Evolutionary conservation across 2,888 invertebrate species (phyloP), one percentile per base, ranked within the genome.

Genomic region (Ferrisia virgata): DNA sequence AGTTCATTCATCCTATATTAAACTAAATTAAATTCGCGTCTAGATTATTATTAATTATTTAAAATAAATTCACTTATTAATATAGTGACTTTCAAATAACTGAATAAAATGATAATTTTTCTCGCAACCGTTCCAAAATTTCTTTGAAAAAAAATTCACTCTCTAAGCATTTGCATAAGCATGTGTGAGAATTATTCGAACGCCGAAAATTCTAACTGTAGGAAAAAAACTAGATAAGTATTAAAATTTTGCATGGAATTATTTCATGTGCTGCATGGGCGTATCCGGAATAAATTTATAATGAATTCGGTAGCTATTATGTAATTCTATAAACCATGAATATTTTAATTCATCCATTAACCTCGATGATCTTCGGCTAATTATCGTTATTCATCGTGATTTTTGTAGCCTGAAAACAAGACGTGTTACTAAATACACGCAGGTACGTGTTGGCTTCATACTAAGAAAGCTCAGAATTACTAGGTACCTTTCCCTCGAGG

Each of bases 301-400:
- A 76, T 36, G 36, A 76, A 76, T 76, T 76, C 72, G 72, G 72
- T 76, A 76, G 72, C 72, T 76, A 5, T 69, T 76, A 76, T 36
- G 18, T 76, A 76, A 76, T n/a, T 76, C 36, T 33, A 36, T 33
- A 33, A 76, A 76, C 72, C 36, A 36, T 76, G 72, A 33, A 76
- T 76, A 76, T 76, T 76, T 76, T 76, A 76, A 76, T 76, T 36
- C 72, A 36, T 76, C 33, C 36, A 76, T 76, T 76, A 76, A 76
- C 72, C 72, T 76, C 64, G 64, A 64, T 64, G 64, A 64, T 64
- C 64, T 64, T 64, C 64, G 64, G 64, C 4, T 76, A 76, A 76
- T 76, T 76, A 76, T 76, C 72, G 36, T 76, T 76, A 33, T 76
- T 76, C 72, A 15, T 13, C 36, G 36, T 36, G 9, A 36, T 76